These are phyloP conservation scores for Telmatherina bonti DNA, from an alignment of 2,797 vertebrate species.

Conservation along the genomic window DNA sequence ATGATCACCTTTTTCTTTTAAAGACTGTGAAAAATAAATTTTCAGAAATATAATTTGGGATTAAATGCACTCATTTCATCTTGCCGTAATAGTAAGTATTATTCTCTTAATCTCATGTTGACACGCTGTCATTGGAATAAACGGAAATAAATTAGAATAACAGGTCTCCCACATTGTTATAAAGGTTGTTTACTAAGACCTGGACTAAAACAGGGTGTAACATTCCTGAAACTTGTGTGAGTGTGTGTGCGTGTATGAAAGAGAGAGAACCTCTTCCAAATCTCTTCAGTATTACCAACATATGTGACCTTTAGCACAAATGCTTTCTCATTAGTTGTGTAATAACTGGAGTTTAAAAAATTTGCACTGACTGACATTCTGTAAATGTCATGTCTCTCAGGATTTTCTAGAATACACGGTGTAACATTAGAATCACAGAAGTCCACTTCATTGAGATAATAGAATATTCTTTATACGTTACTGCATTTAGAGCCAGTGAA, in stretches of 20 bases:
- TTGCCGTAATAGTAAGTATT: no score
- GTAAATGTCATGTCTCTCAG: conserved; percentile 57
- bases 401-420: conserved; percentile 21
- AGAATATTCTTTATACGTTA: neutral
- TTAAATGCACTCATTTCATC: no score
- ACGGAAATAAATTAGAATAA: no score
- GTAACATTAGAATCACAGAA: conserved; percentile 8
- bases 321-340: conserved; percentile 42
- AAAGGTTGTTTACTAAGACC: neutral
- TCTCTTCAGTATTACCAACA: conserved; percentile 16
- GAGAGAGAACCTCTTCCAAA: conserved; percentile 15
- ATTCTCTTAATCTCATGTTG: no score
- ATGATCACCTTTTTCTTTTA: no score
- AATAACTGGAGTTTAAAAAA: conserved; percentile 43
- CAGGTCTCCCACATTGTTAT: neutral
- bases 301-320: conserved; percentile 46
- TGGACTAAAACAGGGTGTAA: neutral
- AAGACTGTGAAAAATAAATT: no score
- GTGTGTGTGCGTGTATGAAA: neutral
- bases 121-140: no score
- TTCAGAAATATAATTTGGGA: no score
- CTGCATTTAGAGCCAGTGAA: neutral
- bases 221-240: no score
- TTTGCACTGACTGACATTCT: conserved; percentile 38
- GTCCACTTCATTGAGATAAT: neutral